Evolutionary conservation across 2,888 invertebrate species (phyloP).

Genomic region (Apodemia duryi): DNA sequence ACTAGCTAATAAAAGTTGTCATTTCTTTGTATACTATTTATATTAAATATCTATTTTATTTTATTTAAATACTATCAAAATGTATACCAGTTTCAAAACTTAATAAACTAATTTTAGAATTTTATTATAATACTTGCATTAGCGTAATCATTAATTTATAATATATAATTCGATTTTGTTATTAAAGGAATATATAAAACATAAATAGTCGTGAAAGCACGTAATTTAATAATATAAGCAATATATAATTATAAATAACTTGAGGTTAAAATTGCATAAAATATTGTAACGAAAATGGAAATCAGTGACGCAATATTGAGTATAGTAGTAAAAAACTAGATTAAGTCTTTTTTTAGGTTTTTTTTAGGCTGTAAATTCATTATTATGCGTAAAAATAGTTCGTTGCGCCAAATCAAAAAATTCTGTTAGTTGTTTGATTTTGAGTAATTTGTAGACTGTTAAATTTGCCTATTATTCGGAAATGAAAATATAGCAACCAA

Average conservation of each 20-base stretch:
- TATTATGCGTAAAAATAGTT: no score
- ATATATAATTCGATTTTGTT: not conserved
- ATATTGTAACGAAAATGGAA: slow-evolving; percentile 10
- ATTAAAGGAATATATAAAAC: slow-evolving; percentile 10
- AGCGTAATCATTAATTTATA: not conserved
- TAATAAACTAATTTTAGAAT: not conserved
- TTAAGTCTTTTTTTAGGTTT: slow-evolving; percentile 20
- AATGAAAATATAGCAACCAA: no score
- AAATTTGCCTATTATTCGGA: no score
- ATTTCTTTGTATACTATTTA: not conserved
- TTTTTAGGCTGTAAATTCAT: not conserved
- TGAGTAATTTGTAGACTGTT: no score
- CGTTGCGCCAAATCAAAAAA: no score
- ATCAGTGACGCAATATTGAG: not conserved
- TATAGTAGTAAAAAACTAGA: slow-evolving; percentile 9
- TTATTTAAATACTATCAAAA: not conserved
- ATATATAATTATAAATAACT: slow-evolving; percentile 17
- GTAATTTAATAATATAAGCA: slow-evolving; percentile 20
- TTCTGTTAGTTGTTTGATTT: no score
- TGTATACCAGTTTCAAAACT: not conserved
- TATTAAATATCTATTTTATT: not conserved
- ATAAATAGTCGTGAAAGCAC: slow-evolving; percentile 18
- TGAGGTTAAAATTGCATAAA: slow-evolving; percentile 4
- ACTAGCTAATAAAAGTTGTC: not conserved
- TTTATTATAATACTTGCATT: not conserved